Conservation (phyloP, 1,140 invertebrate species). For the Callitettix versicolor region DNA sequence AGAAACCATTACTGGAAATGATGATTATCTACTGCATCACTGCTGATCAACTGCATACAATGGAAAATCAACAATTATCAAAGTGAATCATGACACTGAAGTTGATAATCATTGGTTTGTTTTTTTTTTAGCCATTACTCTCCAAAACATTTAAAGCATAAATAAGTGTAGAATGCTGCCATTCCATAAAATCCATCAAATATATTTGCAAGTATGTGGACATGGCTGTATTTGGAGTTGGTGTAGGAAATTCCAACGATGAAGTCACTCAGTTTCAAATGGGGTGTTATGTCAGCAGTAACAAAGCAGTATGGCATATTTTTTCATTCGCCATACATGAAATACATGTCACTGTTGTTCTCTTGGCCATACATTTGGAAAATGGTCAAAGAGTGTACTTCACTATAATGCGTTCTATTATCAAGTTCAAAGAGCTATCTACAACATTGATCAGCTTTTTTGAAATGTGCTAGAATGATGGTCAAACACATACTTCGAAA, state of each 20-base stretch:
- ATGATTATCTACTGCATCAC: slow-evolving; percentile 19
- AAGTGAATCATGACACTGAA: slow-evolving; percentile 1
- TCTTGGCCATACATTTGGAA: slow-evolving; percentile 27
- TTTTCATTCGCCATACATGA: slow-evolving; percentile 18
- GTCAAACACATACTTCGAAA: slow-evolving; percentile 31
- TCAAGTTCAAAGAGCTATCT: no score
- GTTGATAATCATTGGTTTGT: slow-evolving; percentile 3
- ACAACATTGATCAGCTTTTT: no score
- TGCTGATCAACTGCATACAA: slow-evolving; percentile 15
- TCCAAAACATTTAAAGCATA: slow-evolving; percentile 4
- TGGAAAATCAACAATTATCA: no score
- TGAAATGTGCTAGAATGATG: no score
- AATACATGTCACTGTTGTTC: slow-evolving; percentile 28
- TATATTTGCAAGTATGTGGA: slow-evolving; percentile 29
- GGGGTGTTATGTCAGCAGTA: not conserved
- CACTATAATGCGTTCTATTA: no score
- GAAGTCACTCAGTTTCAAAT: not conserved
- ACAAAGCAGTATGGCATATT: not conserved
- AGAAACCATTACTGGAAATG: slow-evolving; percentile 25
- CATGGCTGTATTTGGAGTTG: slow-evolving; percentile 3
- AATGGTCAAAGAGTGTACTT: no score
- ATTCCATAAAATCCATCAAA: slow-evolving; percentile 17
- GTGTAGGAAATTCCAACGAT: not conserved
- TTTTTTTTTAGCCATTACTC: slow-evolving; percentile 1
- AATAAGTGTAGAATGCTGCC: not conserved